These are phyloP conservation scores for Tauraco erythrolophus DNA, from an alignment of 2,113 vertebrate species.

Conservation along the genomic window DNA sequence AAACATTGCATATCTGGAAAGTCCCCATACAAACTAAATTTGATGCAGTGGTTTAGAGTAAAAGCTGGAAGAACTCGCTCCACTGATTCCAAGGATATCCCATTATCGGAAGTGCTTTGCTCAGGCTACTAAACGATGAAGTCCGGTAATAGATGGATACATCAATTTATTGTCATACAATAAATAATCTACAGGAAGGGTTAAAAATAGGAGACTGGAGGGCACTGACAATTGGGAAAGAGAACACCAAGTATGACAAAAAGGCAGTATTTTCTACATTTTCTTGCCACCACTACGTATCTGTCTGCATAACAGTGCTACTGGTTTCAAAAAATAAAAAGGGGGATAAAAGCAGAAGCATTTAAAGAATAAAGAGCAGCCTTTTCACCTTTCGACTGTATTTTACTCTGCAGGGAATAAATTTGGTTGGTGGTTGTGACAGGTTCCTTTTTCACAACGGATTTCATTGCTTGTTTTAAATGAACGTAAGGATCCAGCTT, in stretches of 20 bases:
- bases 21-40: neutral
- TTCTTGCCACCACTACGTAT: neutral
- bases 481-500: neutral
- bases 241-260: neutral
- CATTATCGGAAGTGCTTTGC: neutral
- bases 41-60: neutral
- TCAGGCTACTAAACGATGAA: neutral
- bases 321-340: neutral
- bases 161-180: neutral
- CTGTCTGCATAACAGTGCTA: neutral
- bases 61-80: neutral
- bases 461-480: constrained; percentile 10
- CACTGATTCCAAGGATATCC: neutral
- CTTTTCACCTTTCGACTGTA: neutral
- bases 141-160: neutral
- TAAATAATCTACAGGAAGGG: neutral
- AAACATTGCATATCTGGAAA: neutral
- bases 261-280: neutral
- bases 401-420: constrained; percentile 27
- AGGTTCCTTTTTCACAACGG: neutral
- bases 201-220: neutral
- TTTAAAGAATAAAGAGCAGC: neutral
- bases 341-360: neutral
- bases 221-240: neutral
- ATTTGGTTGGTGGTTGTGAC: constrained; percentile 2